Base-by-base conservation (phyloP, 2,797 vertebrate genomes). In the Sebastiscus tertius region DNA sequence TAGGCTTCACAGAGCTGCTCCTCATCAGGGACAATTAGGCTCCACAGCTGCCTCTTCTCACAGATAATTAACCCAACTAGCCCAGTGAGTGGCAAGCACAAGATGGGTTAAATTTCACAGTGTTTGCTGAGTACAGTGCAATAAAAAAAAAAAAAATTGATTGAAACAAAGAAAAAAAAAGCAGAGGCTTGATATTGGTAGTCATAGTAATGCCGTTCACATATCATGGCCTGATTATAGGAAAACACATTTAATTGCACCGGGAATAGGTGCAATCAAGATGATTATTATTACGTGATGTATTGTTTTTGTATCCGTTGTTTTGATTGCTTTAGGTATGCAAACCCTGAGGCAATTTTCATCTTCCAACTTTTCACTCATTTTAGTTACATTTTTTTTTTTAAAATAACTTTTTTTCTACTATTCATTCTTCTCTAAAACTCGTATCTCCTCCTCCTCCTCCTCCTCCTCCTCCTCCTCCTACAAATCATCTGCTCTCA, bases 171-270 rank as follows among this genome's bases (percentile, higher is more conserved):
- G 4, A 72, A 56, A 16, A 59, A 54, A 75, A 8, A 31, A 27
- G 7, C 42, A 1, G 36, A 56, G 62, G 52, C 42, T 52, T 85
- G 56, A 70, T 58, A 63, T 69, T 77, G 12, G 16, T 34, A 64
- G 68, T 85, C 70, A 80, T 72, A 83, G 16, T 58, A 36, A 88
- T 81, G 77, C 86, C 33, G 55, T 77, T 75, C 84, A 85, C 87
- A 81, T 87, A 72, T 64, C 75, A 74, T 84, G 8, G 61, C 71
- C 62, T 90, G 75, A 89, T 90, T 87, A 88, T 82, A 60, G 67
- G 34, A 83, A 71, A 82, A 77, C 75, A 79, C 63, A 81, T 87
- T 88, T 87, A 92, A 87, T 87, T 85, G 85, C 84, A 72, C 64
- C 65, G 72, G 67, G 80, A 86, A 89, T 72, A 64, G 82, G 59